phyloP scores from a whole-genome alignment of 2,797 vertebrate genomes.

The Podarcis siculus region DNA sequence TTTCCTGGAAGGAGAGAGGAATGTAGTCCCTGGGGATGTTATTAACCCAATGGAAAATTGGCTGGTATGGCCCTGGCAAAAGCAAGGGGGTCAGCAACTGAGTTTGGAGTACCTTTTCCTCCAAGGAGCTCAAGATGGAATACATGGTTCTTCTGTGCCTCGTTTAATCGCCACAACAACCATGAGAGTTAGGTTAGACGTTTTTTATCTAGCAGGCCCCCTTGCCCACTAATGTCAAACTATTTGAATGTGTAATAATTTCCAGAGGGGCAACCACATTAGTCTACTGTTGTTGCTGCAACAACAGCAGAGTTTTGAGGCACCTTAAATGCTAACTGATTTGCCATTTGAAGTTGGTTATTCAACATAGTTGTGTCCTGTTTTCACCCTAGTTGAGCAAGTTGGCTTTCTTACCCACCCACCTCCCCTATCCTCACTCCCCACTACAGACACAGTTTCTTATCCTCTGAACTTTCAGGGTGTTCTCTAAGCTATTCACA shows the following conservation, averaged over 20 bases:
- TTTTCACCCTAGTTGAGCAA: neutral
- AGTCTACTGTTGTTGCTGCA: neutral
- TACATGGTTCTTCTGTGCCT: too few relatives aligned
- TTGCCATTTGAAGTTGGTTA: too few relatives aligned
- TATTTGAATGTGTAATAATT: too few relatives aligned
- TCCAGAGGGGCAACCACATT: too few relatives aligned
- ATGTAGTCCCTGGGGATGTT: neutral
- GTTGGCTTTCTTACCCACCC: neutral
- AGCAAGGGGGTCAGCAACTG: neutral
- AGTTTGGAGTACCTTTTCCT: neutral
- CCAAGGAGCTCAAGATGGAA: too few relatives aligned
- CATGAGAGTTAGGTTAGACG: too few relatives aligned
- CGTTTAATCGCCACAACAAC: too few relatives aligned
- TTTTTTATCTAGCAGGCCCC: too few relatives aligned
- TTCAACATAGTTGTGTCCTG: too few relatives aligned
- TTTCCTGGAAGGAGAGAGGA: neutral
- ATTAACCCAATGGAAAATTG: neutral
- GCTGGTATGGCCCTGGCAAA: neutral
- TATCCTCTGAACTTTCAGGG: neutral
- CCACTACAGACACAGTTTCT: neutral
- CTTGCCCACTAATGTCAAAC: too few relatives aligned
- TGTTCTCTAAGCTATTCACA: neutral
- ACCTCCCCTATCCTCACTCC: too few relatives aligned
- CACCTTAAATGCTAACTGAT: too few relatives aligned
- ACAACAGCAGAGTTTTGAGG: neutral